Conservation (phyloP, 2,888 invertebrate species). For the Dugesia japonica region DNA sequence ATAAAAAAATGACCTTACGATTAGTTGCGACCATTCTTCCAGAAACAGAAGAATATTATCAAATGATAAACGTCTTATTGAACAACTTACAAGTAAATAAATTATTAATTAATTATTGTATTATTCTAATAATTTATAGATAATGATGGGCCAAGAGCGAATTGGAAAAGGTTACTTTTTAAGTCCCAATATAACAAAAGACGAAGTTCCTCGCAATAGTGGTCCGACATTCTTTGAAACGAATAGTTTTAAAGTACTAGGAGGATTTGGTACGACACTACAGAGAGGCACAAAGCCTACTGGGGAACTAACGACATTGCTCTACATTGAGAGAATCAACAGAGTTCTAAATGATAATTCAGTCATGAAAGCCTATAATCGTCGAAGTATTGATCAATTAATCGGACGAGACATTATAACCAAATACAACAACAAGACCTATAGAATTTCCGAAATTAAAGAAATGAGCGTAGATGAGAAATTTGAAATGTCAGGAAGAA, state of each 20-base stretch:
- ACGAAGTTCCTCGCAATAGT: background rate
- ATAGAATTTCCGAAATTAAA: slow-evolving; percentile 67
- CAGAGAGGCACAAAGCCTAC: slow-evolving; percentile 23
- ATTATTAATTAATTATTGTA: slow-evolving; percentile 26
- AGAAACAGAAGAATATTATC: slow-evolving; percentile 26
- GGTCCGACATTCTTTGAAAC: background rate
- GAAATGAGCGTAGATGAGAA: slow-evolving; percentile 57
- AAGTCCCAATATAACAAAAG: background rate
- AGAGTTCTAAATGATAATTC: slow-evolving; percentile 2
- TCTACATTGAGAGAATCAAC: slow-evolving; percentile 26
- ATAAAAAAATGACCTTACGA: background rate
- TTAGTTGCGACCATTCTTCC: background rate
- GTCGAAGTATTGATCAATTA: background rate
- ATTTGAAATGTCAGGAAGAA: slow-evolving; percentile 31
- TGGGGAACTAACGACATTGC: background rate
- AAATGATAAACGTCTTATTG: slow-evolving; percentile 23
- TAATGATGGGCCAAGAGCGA: slow-evolving; percentile 23
- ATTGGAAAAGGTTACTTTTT: slow-evolving; percentile 12
- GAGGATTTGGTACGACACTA: slow-evolving; percentile 25
- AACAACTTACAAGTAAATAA: slow-evolving; percentile 27
- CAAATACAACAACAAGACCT: slow-evolving; percentile 72
- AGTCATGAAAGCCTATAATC: slow-evolving; percentile 7
- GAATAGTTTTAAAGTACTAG: slow-evolving; percentile 13
- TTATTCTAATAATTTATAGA: slow-evolving; percentile 23
- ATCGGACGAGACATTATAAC: slow-evolving; percentile 38